Conservation (phyloP, 2,113 vertebrate species). For the Rhinichthys klamathensis region DNA sequence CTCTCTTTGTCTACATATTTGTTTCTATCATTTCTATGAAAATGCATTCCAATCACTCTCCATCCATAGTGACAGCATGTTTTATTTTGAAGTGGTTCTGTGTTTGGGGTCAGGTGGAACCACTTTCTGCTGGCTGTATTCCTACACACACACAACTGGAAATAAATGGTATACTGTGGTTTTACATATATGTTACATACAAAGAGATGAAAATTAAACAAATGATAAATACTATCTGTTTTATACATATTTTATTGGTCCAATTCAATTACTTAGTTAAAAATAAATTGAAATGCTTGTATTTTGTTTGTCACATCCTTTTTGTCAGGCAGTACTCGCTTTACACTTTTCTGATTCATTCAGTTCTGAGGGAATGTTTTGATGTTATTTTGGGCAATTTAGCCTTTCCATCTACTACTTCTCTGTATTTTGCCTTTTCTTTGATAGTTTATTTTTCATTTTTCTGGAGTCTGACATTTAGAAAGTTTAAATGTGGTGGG, state of each 20-base stretch:
- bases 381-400: background rate
- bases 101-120: background rate
- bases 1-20: background rate
- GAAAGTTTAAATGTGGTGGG: slow-evolving; percentile 2
- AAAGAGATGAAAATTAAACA: background rate
- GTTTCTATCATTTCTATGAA: background rate
- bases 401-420: background rate
- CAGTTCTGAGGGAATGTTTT: background rate
- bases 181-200: background rate
- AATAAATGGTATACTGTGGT: background rate
- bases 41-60: background rate
- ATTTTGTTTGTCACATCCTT: background rate
- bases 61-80: background rate
- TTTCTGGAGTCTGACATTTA: slow-evolving; percentile 4
- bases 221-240: background rate
- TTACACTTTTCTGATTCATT: background rate
- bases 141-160: background rate
- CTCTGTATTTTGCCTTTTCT: background rate
- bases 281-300: background rate
- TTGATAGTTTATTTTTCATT: background rate
- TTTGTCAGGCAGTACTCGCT: background rate
- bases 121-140: background rate
- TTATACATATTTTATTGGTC: background rate
- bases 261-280: background rate
- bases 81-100: background rate